A percentile compares a stretch with the other conserved stretches of the same genome.
Evolutionary conservation across 2,797 vertebrate species (phyloP).

Genomic region (Okamejei kenojei): DNA sequence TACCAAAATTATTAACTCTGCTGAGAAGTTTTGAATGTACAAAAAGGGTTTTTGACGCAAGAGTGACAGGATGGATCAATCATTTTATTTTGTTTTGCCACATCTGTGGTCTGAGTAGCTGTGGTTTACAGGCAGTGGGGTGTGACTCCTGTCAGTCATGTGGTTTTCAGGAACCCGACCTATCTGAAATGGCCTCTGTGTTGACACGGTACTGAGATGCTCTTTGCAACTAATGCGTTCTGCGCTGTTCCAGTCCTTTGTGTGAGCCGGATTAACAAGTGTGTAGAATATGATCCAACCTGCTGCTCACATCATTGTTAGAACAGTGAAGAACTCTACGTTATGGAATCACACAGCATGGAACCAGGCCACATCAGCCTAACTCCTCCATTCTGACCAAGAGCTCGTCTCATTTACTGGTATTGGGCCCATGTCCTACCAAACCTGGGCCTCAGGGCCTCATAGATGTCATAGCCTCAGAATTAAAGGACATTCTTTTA

Average conservation of each 20-base stretch:
- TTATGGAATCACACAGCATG: no score
- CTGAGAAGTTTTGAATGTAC: slow-evolving; percentile 22
- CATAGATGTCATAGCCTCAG: no score
- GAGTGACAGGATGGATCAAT: slow-evolving; percentile 13
- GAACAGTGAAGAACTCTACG: neutral
- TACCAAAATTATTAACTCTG: slow-evolving; percentile 24
- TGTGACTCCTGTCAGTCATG: slow-evolving; percentile 31
- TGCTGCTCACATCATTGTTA: neutral
- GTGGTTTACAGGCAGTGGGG: slow-evolving; percentile 6
- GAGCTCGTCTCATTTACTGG: no score
- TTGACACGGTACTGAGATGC: slow-evolving; percentile 6
- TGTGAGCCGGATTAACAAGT: neutral
- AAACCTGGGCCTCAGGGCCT: no score
- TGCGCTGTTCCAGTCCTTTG: neutral
- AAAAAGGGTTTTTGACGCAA: neutral
- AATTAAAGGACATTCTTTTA: no score
- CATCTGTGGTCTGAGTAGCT: neutral
- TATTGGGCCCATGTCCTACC: no score
- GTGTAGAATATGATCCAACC: neutral
- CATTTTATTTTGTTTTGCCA: neutral
- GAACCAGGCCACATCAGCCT: no score
- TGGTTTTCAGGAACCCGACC: slow-evolving; percentile 21
- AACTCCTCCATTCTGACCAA: no score
- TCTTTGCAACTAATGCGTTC: neutral
- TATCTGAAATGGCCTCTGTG: slow-evolving; percentile 16